Evolutionary conservation across 2,113 vertebrate species (phyloP).

Genomic region (Labeo catla): DNA sequence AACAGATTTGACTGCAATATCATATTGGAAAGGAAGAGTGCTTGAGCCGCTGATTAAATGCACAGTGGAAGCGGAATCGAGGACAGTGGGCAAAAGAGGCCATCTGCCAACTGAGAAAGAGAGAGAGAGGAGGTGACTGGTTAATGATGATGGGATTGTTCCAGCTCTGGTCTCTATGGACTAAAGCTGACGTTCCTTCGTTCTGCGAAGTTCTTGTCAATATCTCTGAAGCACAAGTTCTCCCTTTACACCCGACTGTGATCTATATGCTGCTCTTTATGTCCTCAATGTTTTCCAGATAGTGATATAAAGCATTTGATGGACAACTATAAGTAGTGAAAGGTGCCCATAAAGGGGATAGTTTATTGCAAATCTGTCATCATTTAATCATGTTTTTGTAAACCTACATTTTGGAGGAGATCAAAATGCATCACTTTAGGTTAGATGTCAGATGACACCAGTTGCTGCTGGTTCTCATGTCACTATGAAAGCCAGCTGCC

Average conservation of each 20-base stretch:
- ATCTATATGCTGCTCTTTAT: not conserved
- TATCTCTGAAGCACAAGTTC: not conserved
- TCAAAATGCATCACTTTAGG: not conserved
- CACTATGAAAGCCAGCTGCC: not conserved
- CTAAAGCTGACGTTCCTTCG: conserved; percentile 23
- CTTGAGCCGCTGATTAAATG: conserved; percentile 22
- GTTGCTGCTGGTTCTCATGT: not conserved
- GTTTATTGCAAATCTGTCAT: not conserved
- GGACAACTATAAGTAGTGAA: not conserved
- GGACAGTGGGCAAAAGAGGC: conserved; percentile 51
- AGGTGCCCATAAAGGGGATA: not conserved
- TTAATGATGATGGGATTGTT: conserved; percentile 19
- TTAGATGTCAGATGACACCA: not conserved
- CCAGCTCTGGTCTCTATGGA: conserved; percentile 24
- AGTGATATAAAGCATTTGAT: not conserved
- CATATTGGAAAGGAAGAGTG: conserved; percentile 31
- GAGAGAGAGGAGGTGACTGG: conserved; percentile 17
- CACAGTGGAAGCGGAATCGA: conserved; percentile 41
- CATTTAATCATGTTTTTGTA: not conserved
- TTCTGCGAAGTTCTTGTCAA: conserved; percentile 6
- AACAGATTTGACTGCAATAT: conserved; percentile 29
- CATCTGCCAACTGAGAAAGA: conserved; percentile 30
- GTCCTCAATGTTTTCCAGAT: not conserved
- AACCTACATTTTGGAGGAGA: not conserved
- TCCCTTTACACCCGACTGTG: not conserved